Base-by-base conservation (phyloP, 1,140 invertebrate genomes). In the Pristionchus pacificus region DNA sequence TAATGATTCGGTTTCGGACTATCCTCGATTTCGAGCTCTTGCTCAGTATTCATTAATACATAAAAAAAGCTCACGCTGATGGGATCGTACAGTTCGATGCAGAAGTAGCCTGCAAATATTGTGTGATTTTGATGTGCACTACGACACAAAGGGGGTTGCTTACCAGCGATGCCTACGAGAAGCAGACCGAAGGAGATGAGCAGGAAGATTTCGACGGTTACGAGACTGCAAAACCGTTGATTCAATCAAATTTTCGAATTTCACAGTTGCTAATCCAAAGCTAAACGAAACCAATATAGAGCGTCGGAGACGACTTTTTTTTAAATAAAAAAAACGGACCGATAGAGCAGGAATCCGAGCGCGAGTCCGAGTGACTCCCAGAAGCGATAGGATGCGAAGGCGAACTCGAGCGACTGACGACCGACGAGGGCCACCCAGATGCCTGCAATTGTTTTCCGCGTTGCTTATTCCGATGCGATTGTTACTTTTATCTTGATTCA, bases 331-430 rank as follows among this genome's bases (percentile, higher is more conserved):
- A 24, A 61, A 6, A 1, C 2, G 2, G 61, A 57, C 68, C 10
- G 10, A 62, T 70, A 25, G 60, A 73, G 19, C 25, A 28, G 19
- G 64, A 27, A 73, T 32, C 92, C 92, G 10, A 95, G 89, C 0
- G 95, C 91, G 78, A 95, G 93, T 0, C 95, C 95, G 27, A 91
- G 88, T 55, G 91, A 92, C 85, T 97, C 93, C 91, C 94, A 94
- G 24, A 97, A 88, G 59, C 94, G 89, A 85, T 92, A 96, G 85
- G 95, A 96, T 72, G 93, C 94, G 87, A 97, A 97, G 0, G 94
- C 94, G 0, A 94, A 91, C 84, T 97, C 93, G 80, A 95, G 92
- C 85, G 93, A 92, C 49, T 92, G 88, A 66, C 91, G 87, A 86
- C 95, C 96, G 24, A 95, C 87, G 6, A 93, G 59, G 0, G 78